Evolutionary conservation across 2,888 invertebrate genomes (phyloP), one percentile per base, ranked within the genome.

Genomic region (Opisthograptis luteolata): DNA sequence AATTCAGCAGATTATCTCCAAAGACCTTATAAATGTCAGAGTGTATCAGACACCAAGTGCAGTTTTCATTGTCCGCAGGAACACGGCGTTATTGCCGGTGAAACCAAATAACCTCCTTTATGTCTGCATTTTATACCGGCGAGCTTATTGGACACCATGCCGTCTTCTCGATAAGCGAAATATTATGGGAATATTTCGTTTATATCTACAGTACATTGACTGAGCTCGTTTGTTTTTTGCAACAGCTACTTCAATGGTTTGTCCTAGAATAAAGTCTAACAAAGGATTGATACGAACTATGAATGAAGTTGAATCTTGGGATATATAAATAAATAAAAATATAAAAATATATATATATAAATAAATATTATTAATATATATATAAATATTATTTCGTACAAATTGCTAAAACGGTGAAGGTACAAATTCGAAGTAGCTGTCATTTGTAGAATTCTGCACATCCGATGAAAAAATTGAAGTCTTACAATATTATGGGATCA

Each of bases 21-120:
- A 49, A 54, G 44, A 34, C 24, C 27, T 36, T 40, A 44, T 40
- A 55, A 49, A 49, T 46, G 27, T 44, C n/a, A 35, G 35, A 54
- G 44, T 52, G 51, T 57, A 58, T 53, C 53, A 62, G 58, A 66
- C 58, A 65, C 58, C 70, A 68, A 83, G 78, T 82, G 84, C 81
- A 81, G 76, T 79, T 74, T 73, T 79, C 81, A 85, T 87, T 87
- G 86, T 86, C 76, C 81, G 66, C 76, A 65, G 73, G 77, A 79
- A 81, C 78, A 74, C 76, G 79, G 71, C 78, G 80, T 85, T 87
- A 88, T 86, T 86, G 82, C 79, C 73, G 71, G 79, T 73, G 77
- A 84, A 85, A 85, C 85, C 84, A 84, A 87, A 87, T 86, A 87
- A 81, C 81, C 77, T 76, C 75, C 68, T 83, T 79, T 79, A 81